Base-by-base conservation (phyloP, 2,888 invertebrate genomes). In the Zaprionus obscuricornis region DNA sequence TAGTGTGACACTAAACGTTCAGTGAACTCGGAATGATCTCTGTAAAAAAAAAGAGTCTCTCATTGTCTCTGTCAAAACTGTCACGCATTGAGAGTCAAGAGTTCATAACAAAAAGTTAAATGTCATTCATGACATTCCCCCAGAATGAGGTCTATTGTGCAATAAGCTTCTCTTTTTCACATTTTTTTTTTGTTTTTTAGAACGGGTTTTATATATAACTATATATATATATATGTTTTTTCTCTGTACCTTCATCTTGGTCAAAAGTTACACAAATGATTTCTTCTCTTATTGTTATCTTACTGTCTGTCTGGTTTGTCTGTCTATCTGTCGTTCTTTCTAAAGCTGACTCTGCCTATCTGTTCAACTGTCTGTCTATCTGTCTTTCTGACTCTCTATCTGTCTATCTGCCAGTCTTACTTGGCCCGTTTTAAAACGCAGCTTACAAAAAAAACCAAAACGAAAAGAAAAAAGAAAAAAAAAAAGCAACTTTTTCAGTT, bases 101-200 rank as follows among this genome's bases (percentile, higher is more conserved):
- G 69, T 69, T 69, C 56, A 69, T 26, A 31, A 49, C 59, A 42
- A 37, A 76, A 71, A 66, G 65, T 65, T 79, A 76, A 77, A 70
- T 74, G 67, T 56, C 74, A 67, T 66, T 57, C 58, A 68, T 69
- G 78, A 60, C 56, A 37, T 43, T 36, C 11, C 40, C 58, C 66
- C 40, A 77, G 73, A 77, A 74, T 66, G 65, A 59, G 70, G 76
- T 76, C 76, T 76, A 66, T 74, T 73, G 76, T 76, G 76, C 76
- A 77, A 77, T 79, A 50, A 57, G 74, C 47, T 37, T 62, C 49
- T 22, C 4, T 22, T 22, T 22, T 22, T 22, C n/a, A n/a, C n/a
- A 7, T 22, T 22, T 7, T 5, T 22, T 22, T 22, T 22, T 22
- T 4, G 22, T 31, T 49, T 52, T 31, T 58, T 51, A 77, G 77